Evolutionary conservation across 2,888 invertebrate species (phyloP), one percentile per base, ranked within the genome.

Genomic region (Protonemura montana): DNA sequence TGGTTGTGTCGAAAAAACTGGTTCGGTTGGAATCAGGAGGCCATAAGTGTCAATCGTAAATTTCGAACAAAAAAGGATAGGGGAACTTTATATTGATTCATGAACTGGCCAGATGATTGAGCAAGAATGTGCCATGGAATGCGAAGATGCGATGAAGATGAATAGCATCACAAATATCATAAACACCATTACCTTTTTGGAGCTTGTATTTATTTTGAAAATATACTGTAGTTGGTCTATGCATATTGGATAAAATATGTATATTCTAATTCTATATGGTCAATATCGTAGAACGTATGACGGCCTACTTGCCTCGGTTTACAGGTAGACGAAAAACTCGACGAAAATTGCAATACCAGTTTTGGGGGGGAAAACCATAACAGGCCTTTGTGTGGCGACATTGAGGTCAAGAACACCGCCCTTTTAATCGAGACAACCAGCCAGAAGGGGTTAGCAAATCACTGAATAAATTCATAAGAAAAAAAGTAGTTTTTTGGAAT

Each of bases 181-280:
- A 35, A 35, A 35, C 35, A 6, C 35, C 5, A 6, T 35, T 2
- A 59, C n/a, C n/a, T 78, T 78, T 28, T 28, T 78, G 78, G 78
- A 78, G 27, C 78, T 78, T 78, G 78, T 78, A 78, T 78, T 78
- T 78, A 78, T 78, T 59, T 78, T 78, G 78, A 78, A 78, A 78
- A 78, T 78, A 78, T 78, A 78, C 26, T 28, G 28, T 78, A 78
- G 27, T 78, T 78, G 78, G 78, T 78, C 78, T 78, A 78, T 78
- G 78, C 78, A 78, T 78, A 28, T 78, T 28, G 26, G 78, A 78
- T 28, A 78, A 78, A 78, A 28, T 27, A 78, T 78, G 78, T 59
- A 59, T 59, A 59, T 59, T 59, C 59, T 59, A 59, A 59, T 21
- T 21, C 59, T 59, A 59, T 1, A 59, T 59, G 59, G 59, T 59